A percentile compares a stretch with the other conserved stretches of the same genome.
Evolutionary conservation across 2,113 vertebrate genomes (phyloP).

Genomic region (Rissa tridactyla): DNA sequence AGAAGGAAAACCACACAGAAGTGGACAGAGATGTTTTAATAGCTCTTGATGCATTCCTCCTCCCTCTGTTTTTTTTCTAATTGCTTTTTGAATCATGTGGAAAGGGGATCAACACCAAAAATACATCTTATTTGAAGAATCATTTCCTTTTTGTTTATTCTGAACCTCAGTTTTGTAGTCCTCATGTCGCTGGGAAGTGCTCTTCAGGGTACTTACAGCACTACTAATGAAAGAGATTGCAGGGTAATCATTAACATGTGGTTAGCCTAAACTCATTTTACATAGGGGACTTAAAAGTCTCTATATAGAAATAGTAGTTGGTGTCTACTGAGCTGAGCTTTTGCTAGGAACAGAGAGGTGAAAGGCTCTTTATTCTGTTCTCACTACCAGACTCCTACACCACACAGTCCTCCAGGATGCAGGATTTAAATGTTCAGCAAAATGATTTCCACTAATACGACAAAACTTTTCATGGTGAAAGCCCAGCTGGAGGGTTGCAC

Average conservation of each 20-base stretch:
- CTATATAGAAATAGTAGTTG: not conserved
- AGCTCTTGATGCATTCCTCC: not conserved
- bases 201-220: not conserved
- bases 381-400: not conserved
- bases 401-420: not conserved
- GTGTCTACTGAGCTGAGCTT: not conserved
- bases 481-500: constrained; percentile 14
- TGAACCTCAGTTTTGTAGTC: not conserved
- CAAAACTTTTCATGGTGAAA: constrained; percentile 33
- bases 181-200: not conserved
- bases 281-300: not conserved
- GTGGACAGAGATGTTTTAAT: not conserved
- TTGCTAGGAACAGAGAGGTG: not conserved
- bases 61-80: fast-evolving
- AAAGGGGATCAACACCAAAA: not conserved
- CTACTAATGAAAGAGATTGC: not conserved
- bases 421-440: constrained; percentile 42
- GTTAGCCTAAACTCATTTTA: not conserved
- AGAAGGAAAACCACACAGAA: not conserved
- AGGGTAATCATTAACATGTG: not conserved
- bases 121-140: not conserved
- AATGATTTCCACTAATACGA: constrained; percentile 45
- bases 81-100: not conserved
- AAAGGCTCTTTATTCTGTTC: constrained; percentile 29
- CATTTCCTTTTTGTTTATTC: not conserved